These are phyloP conservation scores for Buathra laborator DNA, from an alignment of 2,888 invertebrate genomes.

Conservation along the genomic window DNA sequence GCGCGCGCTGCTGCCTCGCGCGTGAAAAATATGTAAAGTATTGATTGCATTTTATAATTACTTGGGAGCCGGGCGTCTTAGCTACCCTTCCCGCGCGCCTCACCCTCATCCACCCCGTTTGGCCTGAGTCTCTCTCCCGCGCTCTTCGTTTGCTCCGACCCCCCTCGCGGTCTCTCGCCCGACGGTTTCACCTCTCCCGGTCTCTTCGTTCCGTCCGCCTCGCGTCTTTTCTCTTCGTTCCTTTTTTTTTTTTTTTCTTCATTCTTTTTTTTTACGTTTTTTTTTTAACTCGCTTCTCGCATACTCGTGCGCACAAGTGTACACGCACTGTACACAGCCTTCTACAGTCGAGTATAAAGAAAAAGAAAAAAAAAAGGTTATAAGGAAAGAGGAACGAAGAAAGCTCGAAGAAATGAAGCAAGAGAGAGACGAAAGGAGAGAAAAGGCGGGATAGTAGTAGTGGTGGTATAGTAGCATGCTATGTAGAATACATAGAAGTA, in stretches of 20 bases:
- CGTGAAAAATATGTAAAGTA: conserved; percentile 86
- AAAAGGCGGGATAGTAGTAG: conserved; percentile 66
- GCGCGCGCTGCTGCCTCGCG: conserved; percentile 73
- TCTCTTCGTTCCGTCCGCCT: conserved; percentile 21
- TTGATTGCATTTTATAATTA: conserved; percentile 86
- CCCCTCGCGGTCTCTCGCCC: conserved; percentile 60
- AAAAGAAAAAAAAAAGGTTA: conserved; percentile 23
- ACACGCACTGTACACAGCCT: conserved; percentile 60
- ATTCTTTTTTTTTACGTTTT: conserved; percentile 69
- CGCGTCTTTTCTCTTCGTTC: conserved; percentile 42
- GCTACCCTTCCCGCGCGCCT: conserved; percentile 80
- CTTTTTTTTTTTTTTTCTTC: conserved; percentile 54
- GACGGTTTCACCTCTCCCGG: conserved; percentile 35
- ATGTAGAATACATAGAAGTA: conserved; percentile 62
- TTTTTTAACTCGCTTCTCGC: conserved; percentile 58
- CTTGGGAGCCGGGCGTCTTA: conserved; percentile 85
- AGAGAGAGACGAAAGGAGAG: conserved; percentile 28
- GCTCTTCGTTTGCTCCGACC: conserved; percentile 47
- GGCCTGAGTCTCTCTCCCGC: conserved; percentile 24
- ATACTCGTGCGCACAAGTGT: conserved; percentile 59
- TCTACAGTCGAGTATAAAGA: conserved; percentile 21
- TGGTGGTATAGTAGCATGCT: conserved; percentile 59
- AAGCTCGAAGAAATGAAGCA: conserved; percentile 25
- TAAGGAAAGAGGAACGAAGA: conserved; percentile 13
- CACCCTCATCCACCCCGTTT: conserved; percentile 72